These are phyloP conservation scores for Habroteleia sp. DNA, from an alignment of 2,888 invertebrate genomes.

Conservation along the genomic window DNA sequence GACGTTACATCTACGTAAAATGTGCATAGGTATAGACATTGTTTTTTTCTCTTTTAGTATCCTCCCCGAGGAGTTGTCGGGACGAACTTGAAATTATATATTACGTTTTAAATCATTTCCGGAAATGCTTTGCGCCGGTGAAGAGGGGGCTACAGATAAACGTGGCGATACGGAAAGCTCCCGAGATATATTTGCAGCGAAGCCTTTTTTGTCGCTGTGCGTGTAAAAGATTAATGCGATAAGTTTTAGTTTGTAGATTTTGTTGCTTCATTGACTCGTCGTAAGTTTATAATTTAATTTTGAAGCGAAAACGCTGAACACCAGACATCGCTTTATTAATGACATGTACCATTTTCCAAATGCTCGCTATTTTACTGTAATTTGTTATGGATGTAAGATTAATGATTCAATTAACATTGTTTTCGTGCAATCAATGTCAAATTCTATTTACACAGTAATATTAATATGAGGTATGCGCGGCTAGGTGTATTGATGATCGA, in stretches of 20 bases:
- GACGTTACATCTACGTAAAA: slow-evolving; percentile 21
- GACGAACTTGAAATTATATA: slow-evolving; percentile 40
- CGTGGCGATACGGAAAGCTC: slow-evolving; percentile 28
- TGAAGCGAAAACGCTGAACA: slow-evolving; percentile 17
- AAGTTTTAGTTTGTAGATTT: slow-evolving; percentile 54
- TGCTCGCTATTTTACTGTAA: slow-evolving; percentile 36
- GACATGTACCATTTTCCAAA: slow-evolving; percentile 27
- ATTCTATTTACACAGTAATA: slow-evolving; percentile 31
- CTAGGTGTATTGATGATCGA: slow-evolving; percentile 28
- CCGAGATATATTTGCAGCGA: slow-evolving; percentile 30
- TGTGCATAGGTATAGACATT: slow-evolving; percentile 14
- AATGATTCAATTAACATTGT: slow-evolving; percentile 48
- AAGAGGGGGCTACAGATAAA: slow-evolving; percentile 19
- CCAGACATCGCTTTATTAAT: slow-evolving; percentile 47
- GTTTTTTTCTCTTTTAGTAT: slow-evolving; percentile 26
- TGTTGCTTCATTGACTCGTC: slow-evolving; percentile 45
- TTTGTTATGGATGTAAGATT: slow-evolving; percentile 46
- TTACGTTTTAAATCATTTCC: slow-evolving; percentile 52
- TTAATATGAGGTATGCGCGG: slow-evolving; percentile 15
- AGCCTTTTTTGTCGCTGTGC: slow-evolving; percentile 21
- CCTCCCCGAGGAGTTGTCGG: slow-evolving; percentile 23
- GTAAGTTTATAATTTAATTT: slow-evolving; percentile 51
- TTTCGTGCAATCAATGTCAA: slow-evolving; percentile 32
- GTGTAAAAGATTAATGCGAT: slow-evolving; percentile 48
- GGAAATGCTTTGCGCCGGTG: slow-evolving; percentile 19